These are phyloP conservation scores for Drosophila suzukii DNA, from an alignment of 1,140 invertebrate species.

Conservation along the genomic window DNA sequence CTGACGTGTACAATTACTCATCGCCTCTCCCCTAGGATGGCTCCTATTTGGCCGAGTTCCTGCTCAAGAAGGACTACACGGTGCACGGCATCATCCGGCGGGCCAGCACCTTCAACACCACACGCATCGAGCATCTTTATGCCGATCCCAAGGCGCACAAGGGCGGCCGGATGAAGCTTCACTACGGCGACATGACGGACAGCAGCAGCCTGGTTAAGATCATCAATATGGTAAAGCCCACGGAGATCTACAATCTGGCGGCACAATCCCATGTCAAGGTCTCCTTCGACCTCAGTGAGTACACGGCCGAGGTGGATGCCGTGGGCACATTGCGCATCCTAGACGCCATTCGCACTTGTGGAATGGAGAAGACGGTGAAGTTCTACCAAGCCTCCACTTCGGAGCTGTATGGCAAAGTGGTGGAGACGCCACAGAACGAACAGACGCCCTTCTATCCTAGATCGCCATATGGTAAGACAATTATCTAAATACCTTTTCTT, in stretches of 20 bases:
- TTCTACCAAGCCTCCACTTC: conserved; percentile 99
- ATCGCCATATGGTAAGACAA: conserved; percentile 97
- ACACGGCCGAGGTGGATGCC: conserved; percentile 99
- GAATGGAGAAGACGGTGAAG: conserved; percentile 92
- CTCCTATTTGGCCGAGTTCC: conserved; percentile 98
- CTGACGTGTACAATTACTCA: conserved; percentile 34
- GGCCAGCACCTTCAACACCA: conserved; percentile 98
- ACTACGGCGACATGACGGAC: conserved; percentile 99
- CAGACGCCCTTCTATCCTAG: conserved; percentile 99
- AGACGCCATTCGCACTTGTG: conserved; percentile 97
- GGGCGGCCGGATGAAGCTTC: conserved; percentile 95
- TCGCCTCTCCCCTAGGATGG: conserved; percentile 93
- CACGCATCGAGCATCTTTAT: conserved; percentile 98
- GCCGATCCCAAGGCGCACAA: conserved; percentile 93
- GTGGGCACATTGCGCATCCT: conserved; percentile 97
- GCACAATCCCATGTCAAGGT: conserved; percentile 99
- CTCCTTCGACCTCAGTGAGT: conserved; percentile 98
- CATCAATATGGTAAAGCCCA: conserved; percentile 93
- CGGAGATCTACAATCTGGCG: conserved; percentile 99
- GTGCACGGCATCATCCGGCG: conserved; percentile 98
- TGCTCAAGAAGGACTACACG: conserved; percentile 97
- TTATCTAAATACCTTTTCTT: background rate
- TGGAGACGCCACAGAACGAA: conserved; percentile 98
- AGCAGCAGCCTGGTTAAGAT: conserved; percentile 98
- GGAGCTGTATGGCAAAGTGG: conserved; percentile 99